phyloP scores from a whole-genome alignment of 1,140 invertebrate species.

The Drosophila teissieri region DNA sequence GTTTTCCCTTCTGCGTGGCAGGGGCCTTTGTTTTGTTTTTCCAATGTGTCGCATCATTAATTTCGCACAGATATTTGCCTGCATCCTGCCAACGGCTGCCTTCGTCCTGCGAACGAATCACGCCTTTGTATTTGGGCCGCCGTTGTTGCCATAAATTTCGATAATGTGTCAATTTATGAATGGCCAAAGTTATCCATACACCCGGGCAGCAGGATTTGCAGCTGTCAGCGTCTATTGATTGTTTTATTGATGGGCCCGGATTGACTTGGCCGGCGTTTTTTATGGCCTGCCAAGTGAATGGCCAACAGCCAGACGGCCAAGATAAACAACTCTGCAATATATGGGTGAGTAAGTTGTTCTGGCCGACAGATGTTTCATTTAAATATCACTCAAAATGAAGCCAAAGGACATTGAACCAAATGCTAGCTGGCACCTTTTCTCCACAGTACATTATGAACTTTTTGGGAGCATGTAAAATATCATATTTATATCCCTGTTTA shows the following conservation, averaged over 20 bases:
- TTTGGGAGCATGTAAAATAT: not conserved
- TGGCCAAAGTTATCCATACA: slow-evolving; percentile 56
- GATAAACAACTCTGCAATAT: slow-evolving; percentile 42
- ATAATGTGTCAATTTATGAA: slow-evolving; percentile 83
- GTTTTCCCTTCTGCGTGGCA: slow-evolving; percentile 18
- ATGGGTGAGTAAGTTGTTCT: slow-evolving; percentile 39
- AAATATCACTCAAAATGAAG: slow-evolving; percentile 1
- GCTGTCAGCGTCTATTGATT: slow-evolving; percentile 80
- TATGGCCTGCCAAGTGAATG: slow-evolving; percentile 61
- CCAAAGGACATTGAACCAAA: too few relatives aligned
- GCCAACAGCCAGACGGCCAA: slow-evolving; percentile 39
- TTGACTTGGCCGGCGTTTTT: slow-evolving; percentile 38
- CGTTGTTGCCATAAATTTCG: slow-evolving; percentile 71
- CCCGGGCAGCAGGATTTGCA: slow-evolving; percentile 57
- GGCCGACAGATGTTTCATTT: slow-evolving; percentile 8
- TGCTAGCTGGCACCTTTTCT: too few relatives aligned
- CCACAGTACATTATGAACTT: too few relatives aligned
- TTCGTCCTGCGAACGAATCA: slow-evolving; percentile 52
- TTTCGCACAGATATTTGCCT: slow-evolving; percentile 78
- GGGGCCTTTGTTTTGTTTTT: slow-evolving; percentile 65
- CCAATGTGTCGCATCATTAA: slow-evolving; percentile 76
- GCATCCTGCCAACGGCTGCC: slow-evolving; percentile 31
- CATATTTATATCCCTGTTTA: not conserved
- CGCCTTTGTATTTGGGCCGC: slow-evolving; percentile 57
- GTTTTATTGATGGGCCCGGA: slow-evolving; percentile 72